These are phyloP conservation scores for Nomada goodeniana DNA, from an alignment of 2,888 invertebrate genomes.

Conservation along the genomic window DNA sequence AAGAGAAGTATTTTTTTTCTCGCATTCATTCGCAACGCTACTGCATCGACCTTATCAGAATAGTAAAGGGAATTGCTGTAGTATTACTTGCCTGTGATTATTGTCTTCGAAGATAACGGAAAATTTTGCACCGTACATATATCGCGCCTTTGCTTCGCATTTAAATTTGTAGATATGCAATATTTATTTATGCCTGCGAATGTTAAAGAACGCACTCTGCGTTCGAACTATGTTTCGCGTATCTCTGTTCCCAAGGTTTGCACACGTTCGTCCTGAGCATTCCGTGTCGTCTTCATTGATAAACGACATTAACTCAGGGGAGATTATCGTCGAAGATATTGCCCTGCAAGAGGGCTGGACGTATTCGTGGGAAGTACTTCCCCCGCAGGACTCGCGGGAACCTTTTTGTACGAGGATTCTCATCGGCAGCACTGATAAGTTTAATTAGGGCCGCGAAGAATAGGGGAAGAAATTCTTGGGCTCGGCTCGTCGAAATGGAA, in stretches of 20 bases:
- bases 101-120: neutral
- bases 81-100: neutral
- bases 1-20: too few relatives aligned
- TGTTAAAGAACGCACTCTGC: neutral
- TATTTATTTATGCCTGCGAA: neutral
- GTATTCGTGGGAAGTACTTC: constrained; percentile 60
- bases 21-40: too few relatives aligned
- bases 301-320: constrained; percentile 26
- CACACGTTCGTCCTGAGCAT: constrained; percentile 16
- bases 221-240: neutral
- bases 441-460: constrained; percentile 57
- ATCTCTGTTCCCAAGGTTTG: constrained; percentile 19
- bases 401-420: constrained; percentile 58
- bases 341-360: constrained; percentile 43
- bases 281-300: constrained; percentile 44
- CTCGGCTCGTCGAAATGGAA: neutral
- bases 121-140: neutral
- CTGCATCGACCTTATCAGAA: too few relatives aligned
- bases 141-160: neutral
- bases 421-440: constrained; percentile 59
- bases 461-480: neutral
- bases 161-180: too few relatives aligned
- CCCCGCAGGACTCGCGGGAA: constrained; percentile 64
- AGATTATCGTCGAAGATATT: constrained; percentile 55
- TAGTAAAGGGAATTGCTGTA: neutral